These are phyloP conservation scores for Apis dorsata DNA, from an alignment of 1,140 invertebrate genomes.

Conservation along the genomic window DNA sequence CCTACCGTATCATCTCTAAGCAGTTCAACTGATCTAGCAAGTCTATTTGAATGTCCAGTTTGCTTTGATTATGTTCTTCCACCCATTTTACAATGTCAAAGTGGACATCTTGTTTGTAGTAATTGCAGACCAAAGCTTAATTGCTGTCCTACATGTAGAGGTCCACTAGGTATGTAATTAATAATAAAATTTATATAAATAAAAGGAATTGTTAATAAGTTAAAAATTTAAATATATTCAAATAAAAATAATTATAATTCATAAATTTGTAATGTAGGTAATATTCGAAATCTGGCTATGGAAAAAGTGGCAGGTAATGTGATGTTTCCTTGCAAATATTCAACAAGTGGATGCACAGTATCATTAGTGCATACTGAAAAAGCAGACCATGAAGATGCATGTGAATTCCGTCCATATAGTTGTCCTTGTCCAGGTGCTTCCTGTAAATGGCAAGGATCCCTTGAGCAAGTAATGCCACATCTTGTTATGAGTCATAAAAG, in stretches of 20 bases:
- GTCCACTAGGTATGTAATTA: constrained; percentile 86
- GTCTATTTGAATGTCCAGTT: constrained; percentile 99
- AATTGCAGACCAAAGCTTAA: constrained; percentile 97
- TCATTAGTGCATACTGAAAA: constrained; percentile 98
- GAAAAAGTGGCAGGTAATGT: constrained; percentile 99
- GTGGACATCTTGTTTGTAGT: constrained; percentile 94
- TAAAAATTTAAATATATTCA: neutral
- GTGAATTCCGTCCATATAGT: constrained; percentile 97
- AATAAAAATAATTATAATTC: neutral
- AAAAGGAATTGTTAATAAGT: neutral
- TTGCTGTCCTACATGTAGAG: constrained; percentile 98
- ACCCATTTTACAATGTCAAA: constrained; percentile 94
- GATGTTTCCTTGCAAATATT: constrained; percentile 99
- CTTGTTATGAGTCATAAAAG: constrained; percentile 98
- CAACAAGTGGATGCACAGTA: constrained; percentile 95
- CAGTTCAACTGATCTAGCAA: constrained; percentile 91
- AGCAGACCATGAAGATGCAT: constrained; percentile 98
- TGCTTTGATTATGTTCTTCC: constrained; percentile 99
- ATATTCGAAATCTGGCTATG: constrained; percentile 99
- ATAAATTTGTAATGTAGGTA: constrained; percentile 82
- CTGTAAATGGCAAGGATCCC: constrained; percentile 98
- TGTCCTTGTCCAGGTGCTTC: constrained; percentile 99
- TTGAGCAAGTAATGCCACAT: constrained; percentile 98
- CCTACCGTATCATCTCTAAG: constrained; percentile 76
- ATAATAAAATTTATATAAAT: neutral